phyloP scores from a whole-genome alignment of 1,140 invertebrate genomes.

The Cheumatopsyche charites region DNA sequence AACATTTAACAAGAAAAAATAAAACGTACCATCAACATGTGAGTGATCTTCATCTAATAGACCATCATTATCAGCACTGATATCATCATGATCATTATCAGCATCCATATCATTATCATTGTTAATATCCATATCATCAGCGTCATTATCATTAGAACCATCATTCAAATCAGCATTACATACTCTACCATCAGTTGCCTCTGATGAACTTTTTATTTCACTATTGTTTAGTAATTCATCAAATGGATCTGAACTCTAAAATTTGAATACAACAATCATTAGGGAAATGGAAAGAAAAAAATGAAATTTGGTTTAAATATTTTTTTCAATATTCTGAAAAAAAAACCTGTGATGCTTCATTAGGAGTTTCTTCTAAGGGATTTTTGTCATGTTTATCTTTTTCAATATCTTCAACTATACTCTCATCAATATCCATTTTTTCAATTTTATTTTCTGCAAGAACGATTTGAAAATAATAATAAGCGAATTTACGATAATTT shows the following conservation, averaged over 20 bases:
- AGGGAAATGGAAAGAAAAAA: no score
- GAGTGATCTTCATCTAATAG: conserved; percentile 48
- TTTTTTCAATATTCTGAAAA: conserved; percentile 4
- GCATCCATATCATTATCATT: conserved; percentile 1
- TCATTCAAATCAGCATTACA: conserved; percentile 12
- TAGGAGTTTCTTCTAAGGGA: conserved; percentile 16
- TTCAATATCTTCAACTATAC: conserved; percentile 10
- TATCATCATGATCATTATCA: conserved; percentile 10
- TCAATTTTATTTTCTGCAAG: conserved; percentile 23
- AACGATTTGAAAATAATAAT: neutral
- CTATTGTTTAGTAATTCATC: conserved; percentile 55
- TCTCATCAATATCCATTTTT: conserved; percentile 27
- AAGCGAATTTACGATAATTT: no score
- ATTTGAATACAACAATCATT: no score
- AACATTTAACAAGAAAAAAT: no score
- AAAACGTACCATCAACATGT: conserved; percentile 22
- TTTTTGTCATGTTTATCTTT: conserved; percentile 26
- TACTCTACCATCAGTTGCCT: no score
- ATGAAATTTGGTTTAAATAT: neutral
- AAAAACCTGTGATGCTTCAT: conserved; percentile 6
- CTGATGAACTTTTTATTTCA: no score
- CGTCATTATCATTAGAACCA: conserved; percentile 32
- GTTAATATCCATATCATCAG: neutral
- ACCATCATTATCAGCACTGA: conserved; percentile 9
- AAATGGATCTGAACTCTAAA: conserved; percentile 59